Evolutionary conservation across 2,113 vertebrate genomes (phyloP).

Genomic region (Nerophis ophidion): DNA sequence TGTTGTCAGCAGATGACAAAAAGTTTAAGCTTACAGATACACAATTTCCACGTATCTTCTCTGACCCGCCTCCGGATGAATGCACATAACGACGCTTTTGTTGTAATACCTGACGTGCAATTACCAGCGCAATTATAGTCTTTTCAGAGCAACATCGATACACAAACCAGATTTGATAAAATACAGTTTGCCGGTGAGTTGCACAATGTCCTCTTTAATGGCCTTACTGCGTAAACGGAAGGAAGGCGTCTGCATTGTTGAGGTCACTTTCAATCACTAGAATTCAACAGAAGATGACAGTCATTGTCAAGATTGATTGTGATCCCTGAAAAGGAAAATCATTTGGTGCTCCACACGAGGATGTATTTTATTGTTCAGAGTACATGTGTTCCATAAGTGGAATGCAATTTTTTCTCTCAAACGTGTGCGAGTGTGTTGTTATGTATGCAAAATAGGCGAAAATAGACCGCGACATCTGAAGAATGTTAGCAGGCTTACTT

Average conservation of each 20-base stretch:
- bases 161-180: conserved; percentile 32
- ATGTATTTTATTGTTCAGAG: conserved; percentile 17
- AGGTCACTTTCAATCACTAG: conserved; percentile 43
- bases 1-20: too few relatives aligned
- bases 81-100: conserved; percentile 34
- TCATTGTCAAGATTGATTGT: conserved; percentile 36
- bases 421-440: not conserved
- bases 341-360: conserved; percentile 9
- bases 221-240: conserved; percentile 16
- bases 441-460: not conserved
- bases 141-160: conserved; percentile 25
- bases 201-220: conserved; percentile 36
- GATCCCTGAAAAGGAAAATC: conserved; percentile 29
- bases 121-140: conserved; percentile 47
- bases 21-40: not conserved
- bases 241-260: conserved; percentile 18
- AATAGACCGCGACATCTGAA: not conserved
- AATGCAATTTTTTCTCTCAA: not conserved
- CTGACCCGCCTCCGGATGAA: conserved; percentile 14
- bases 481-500: conserved; percentile 16
- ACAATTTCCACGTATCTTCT: not conserved
- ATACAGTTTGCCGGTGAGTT: conserved; percentile 31
- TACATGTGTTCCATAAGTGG: not conserved
- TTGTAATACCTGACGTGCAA: conserved; percentile 49
- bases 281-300: conserved; percentile 40